Percentiles rank a stretch among this genome's conserved stretches.
These are phyloP conservation scores for Sebastiscus tertius DNA, from an alignment of 2,797 vertebrate species.

Conservation along the genomic window DNA sequence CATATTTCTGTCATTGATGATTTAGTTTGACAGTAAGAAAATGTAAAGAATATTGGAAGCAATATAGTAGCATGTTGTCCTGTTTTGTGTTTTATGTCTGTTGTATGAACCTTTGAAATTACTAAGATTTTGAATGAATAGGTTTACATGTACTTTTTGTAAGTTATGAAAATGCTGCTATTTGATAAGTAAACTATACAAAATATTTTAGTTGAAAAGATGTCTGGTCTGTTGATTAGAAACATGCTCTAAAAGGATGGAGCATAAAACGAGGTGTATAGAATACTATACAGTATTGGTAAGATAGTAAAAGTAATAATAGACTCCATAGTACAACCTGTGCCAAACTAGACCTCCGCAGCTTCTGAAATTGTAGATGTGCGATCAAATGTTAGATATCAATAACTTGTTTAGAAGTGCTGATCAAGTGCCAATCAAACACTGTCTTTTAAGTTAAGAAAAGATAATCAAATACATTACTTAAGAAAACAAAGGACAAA, in stretches of 20 bases:
- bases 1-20: constrained; percentile 88
- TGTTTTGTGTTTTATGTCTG: constrained; percentile 90
- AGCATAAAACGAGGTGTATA: constrained; percentile 85
- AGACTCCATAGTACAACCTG: constrained; percentile 85
- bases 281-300: constrained; percentile 83
- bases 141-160: constrained; percentile 91
- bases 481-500: constrained; percentile 84
- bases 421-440: constrained; percentile 89
- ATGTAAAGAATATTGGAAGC: constrained; percentile 91
- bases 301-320: constrained; percentile 87
- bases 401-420: constrained; percentile 88
- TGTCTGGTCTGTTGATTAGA: constrained; percentile 87
- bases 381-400: constrained; percentile 87
- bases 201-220: constrained; percentile 89
- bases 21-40: constrained; percentile 88
- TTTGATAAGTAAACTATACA: constrained; percentile 91
- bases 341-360: constrained; percentile 87
- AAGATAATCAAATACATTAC: constrained; percentile 86
- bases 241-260: constrained; percentile 78
- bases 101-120: constrained; percentile 90
- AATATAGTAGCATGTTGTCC: constrained; percentile 91
- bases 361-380: constrained; percentile 88
- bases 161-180: constrained; percentile 90
- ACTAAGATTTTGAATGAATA: constrained; percentile 90
- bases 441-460: constrained; percentile 86